Evolutionary conservation across 2,113 vertebrate species (phyloP), one percentile per base, ranked within the genome.

Genomic region (Osmerus mordax): DNA sequence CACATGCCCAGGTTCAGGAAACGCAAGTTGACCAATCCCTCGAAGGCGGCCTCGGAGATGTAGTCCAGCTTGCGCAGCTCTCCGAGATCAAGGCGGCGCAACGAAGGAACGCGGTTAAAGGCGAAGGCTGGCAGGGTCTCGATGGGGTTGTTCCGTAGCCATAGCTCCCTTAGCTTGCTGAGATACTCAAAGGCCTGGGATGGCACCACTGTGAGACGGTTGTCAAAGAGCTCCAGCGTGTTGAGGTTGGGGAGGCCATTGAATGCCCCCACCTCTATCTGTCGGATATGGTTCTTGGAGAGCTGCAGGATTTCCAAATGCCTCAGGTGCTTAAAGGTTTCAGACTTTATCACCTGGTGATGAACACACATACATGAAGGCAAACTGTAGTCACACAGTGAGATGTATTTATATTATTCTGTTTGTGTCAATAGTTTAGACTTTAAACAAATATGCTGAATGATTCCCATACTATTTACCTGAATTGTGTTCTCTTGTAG

Each of bases 1-100:
- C 97, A 99, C 97, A 99, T 99, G 29, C 97, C 97, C 89, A 99
- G 71, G 88, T 99, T 99, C 78, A 99, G 88, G 85, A 98, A 98
- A 0, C 96, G 89, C 4, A 99, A 87, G 86, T 98, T 98, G n/a
- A 96, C 92, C 84, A 99, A 52, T 0, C 97, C 97, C 65, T 98
- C 96, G 63, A 99, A 98, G 8, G 97, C 96, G 0, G 94, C 96
- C 78, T 98, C 96, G 0, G 97, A 99, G 84, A 99, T 98, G 91
- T 97, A 99, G 80, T 96, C 95, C 72, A 99, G 81, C 29, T 95
- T 92, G 61, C 96, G 94, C 1, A 99, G 93, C 87, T 99, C 97
- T 5, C 97, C 96, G 70, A 99, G 89, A 84, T 99, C 97, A 0
- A 99, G 84, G 53, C 97, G 94, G 0, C 94, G 89, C 67, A 99